Conservation (phyloP, 2,113 vertebrate genomes). For the Ictalurus furcatus region DNA sequence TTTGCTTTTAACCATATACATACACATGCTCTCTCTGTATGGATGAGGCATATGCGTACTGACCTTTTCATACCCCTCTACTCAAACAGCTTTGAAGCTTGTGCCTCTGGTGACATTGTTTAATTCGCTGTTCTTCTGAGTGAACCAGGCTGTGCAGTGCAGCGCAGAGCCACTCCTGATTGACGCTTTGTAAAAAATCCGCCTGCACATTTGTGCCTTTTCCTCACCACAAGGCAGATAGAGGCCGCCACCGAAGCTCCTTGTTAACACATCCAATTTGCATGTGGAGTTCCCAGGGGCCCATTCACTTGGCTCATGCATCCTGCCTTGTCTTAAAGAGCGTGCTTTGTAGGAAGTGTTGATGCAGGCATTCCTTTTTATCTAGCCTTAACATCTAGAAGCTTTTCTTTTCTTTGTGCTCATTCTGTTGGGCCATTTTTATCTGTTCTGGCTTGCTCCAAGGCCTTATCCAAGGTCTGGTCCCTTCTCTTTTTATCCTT, state of each 20-base stretch:
- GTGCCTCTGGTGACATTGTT: conserved; percentile 45
- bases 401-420: conserved; percentile 38
- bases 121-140: conserved; percentile 25
- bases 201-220: conserved; percentile 59
- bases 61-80: conserved; percentile 24
- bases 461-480: conserved; percentile 19
- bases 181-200: conserved; percentile 51
- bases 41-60: conserved; percentile 15
- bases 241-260: conserved; percentile 49
- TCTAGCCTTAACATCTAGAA: conserved; percentile 31
- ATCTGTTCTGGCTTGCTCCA: conserved; percentile 24
- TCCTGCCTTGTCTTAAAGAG: conserved; percentile 30
- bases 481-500: conserved; percentile 14
- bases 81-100: conserved; percentile 2
- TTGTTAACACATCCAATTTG: conserved; percentile 68
- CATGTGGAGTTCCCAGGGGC: conserved; percentile 45
- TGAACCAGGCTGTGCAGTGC: conserved; percentile 31
- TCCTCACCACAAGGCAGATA: conserved; percentile 40
- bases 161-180: conserved; percentile 16
- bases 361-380: conserved; percentile 41
- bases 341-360: conserved; percentile 50
- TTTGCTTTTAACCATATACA: conserved; percentile 56
- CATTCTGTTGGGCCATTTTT: conserved; percentile 26
- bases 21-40: neutral
- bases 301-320: conserved; percentile 51